Conservation (phyloP, 2,113 vertebrate species). For the Peucedramus taeniatus region DNA sequence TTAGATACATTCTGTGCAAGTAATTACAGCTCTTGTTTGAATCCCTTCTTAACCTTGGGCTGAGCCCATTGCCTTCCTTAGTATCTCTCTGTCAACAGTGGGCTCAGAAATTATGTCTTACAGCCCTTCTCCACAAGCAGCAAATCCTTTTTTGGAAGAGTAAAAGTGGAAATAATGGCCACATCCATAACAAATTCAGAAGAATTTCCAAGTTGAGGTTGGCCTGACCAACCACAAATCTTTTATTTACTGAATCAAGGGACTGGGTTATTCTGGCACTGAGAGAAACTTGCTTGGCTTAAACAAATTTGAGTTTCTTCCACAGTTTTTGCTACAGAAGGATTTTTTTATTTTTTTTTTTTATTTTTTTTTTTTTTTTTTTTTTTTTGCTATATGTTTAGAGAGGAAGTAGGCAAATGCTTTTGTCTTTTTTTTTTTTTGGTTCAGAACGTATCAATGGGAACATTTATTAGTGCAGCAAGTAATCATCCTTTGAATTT, state of each 20-base stretch:
- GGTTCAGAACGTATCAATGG: neutral
- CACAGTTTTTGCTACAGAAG: neutral
- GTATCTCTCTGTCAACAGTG: neutral
- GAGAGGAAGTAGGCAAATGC: neutral
- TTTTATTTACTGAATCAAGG: neutral
- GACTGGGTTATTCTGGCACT: neutral
- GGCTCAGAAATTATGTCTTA: rapidly evolving
- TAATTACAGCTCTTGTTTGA: neutral
- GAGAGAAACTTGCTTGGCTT: neutral
- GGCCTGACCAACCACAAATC: neutral
- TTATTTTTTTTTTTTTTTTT: neutral
- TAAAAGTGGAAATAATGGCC: neutral
- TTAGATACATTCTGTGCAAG: neutral
- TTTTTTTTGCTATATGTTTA: neutral
- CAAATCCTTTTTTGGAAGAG: neutral
- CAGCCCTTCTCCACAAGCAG: neutral
- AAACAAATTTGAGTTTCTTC: neutral
- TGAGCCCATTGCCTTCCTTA: neutral
- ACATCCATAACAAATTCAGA: neutral
- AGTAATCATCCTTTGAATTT: neutral
- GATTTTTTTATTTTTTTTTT: neutral
- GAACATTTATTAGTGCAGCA: neutral
- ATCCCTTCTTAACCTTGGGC: neutral
- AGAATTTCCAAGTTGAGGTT: neutral
- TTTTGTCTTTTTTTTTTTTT: neutral